Evolutionary conservation across 2,113 vertebrate species (phyloP), one percentile per base, ranked within the genome.

Genomic region (Hirundichthys speculiger): DNA sequence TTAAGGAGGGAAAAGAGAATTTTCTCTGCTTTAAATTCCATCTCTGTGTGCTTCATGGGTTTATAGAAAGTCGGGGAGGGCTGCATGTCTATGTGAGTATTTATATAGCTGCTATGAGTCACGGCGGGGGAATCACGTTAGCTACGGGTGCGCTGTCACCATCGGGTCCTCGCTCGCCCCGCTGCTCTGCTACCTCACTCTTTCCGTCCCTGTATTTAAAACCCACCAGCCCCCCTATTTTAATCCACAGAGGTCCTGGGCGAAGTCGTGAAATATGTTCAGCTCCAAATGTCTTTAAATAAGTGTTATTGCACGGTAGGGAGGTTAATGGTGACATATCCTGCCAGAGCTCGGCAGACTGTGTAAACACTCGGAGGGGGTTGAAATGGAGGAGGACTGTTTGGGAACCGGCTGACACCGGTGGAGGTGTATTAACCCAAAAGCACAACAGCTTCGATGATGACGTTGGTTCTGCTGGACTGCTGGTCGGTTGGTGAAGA

Each of bases 61-160:
- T 80, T 69, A 70, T 63, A 53, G 48, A 58, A 63, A 79, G 73
- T 69, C 11, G 5, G 38, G 46, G 64, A 72, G 76, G 45, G 72
- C 61, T 69, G 81, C 64, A 34, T 89, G 82, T 83, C 71, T 75
- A 49, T 70, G 78, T 69, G 70, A 54, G 75, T 86, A 86, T 90
- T 83, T 90, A 83, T 88, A 85, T 64, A 65, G 46, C 63, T 77
- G 64, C 69, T 48, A 24, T 86, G 82, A 89, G 73, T 86, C 84
- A 86, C 45, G 19, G 70, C 59, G 60, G 73, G 73, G 79, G 63
- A 86, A 89, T 88, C 80, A 82, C 80, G 84, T 89, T 85, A 82
- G 85, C 56, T 39, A 79, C 61, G 79, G 83, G 70, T 86, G 64
- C 41, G 66, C 75, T 76, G 84, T 80, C 68, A 70, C 68, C 62